These are phyloP conservation scores for Cheilosia grossa DNA, from an alignment of 2,888 invertebrate species.

Conservation along the genomic window DNA sequence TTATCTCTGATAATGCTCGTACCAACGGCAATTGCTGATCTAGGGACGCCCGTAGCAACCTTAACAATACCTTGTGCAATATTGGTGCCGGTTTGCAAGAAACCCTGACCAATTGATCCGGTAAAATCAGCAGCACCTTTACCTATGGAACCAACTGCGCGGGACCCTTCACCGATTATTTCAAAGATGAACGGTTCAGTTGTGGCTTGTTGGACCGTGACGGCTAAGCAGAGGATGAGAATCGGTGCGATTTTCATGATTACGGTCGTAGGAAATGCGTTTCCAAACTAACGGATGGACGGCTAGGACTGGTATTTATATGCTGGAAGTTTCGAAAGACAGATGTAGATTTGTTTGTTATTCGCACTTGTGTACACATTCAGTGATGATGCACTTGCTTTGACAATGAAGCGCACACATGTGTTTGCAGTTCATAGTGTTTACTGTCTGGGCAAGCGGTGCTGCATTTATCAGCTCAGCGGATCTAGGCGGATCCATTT, in stretches of 20 bases:
- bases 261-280: conserved; percentile 6
- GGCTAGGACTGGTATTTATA: conserved; percentile 38
- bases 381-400: too few species aligned
- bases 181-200: conserved; percentile 11
- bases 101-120: not conserved
- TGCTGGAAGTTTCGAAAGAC: not conserved
- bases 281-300: conserved; percentile 47
- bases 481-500: too few species aligned
- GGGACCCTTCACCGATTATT: conserved; percentile 3
- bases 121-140: conserved; percentile 12
- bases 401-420: too few species aligned
- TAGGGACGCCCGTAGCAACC: not conserved
- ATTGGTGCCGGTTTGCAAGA: too few species aligned
- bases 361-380: too few species aligned
- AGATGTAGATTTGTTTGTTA: too few species aligned
- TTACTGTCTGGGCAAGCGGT: too few species aligned
- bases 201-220: not conserved
- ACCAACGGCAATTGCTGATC: not conserved
- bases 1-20: not conserved
- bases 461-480: too few species aligned
- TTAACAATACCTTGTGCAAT: too few species aligned
- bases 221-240: conserved; percentile 47
- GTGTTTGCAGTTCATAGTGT: too few species aligned
- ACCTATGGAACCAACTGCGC: not conserved
- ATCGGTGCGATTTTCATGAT: conserved; percentile 51